Base-by-base conservation (phyloP, 2,113 vertebrate genomes). In the Microtus oregoni region DNA sequence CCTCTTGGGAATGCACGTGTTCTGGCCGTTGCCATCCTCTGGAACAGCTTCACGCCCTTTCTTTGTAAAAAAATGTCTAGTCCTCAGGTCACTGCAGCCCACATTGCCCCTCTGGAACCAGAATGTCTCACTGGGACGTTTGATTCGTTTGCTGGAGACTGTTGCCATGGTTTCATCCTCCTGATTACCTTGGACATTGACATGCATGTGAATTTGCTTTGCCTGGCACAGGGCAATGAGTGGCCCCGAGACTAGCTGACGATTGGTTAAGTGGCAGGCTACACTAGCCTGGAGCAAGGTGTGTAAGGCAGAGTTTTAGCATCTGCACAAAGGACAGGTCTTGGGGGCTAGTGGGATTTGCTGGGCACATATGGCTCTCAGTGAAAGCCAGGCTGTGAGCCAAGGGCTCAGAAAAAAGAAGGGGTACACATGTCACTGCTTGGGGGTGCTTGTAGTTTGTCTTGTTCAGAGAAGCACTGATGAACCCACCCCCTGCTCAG, bases 151-250 rank as follows among this genome's bases (percentile, higher is more conserved):
- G 28, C 90, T 86, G 81, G 52, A 95, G 79, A 19, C 97, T 65
- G 93, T 95, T 96, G 93, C 94, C 90, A 93, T 96, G 94, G 93
- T 95, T 94, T 90, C 90, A n/a, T 67, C 79, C 83, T 96, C 79
- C 88, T 30, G 75, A 93, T 94, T 72, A 82, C 94, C 81, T 89
- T 89, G 92, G 95, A 94, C 86, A 38, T 89, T 79, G 92, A 91
- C 92, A 92, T 95, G 92, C 86, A 17, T 77, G 9, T 76, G 88
- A 30, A n/a, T 79, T 38, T 88, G 90, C 72, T 83, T 96, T 87
- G 44, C 41, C 83, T 41, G 65, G 65, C 72, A 38, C 75, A 1
- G 61, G 87, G 61, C 86, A 94, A 58, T 41, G 67, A 30, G 82
- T 17, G 47, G 86, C 78, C 44, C 78, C 55, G 20, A 75, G 94